phyloP scores from a whole-genome alignment of 2,113 vertebrate species.

The Corythornis madagascariensis region DNA sequence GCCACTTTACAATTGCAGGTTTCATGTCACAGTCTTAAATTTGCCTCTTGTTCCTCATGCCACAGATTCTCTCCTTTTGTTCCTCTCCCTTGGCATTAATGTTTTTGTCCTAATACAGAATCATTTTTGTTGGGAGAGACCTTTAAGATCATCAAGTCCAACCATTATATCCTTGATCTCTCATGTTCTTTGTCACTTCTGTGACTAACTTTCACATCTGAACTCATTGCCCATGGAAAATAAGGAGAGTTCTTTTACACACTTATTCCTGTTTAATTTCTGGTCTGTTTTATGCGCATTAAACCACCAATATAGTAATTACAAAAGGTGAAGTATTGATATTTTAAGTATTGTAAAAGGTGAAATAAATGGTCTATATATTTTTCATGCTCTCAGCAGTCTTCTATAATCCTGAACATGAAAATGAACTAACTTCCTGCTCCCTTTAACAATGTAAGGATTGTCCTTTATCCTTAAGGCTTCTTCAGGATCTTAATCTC shows the following conservation, averaged over 20 bases:
- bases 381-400: neutral
- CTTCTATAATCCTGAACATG: neutral
- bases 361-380: neutral
- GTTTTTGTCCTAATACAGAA: neutral
- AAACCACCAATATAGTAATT: neutral
- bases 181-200: neutral
- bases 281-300: neutral
- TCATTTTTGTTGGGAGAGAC: neutral
- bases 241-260: neutral
- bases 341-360: neutral
- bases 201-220: neutral
- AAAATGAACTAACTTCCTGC: neutral
- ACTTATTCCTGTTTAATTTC: neutral
- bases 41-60: neutral
- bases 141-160: neutral
- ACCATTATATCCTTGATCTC: neutral
- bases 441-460: neutral
- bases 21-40: neutral
- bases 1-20: neutral
- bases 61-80: neutral
- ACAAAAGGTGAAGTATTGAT: neutral
- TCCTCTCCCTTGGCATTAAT: rapidly evolving
- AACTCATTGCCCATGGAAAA: neutral
- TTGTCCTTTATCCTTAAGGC: neutral
- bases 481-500: neutral